phyloP scores from a whole-genome alignment of 2,888 invertebrate species.

The Atethmia centrago region DNA sequence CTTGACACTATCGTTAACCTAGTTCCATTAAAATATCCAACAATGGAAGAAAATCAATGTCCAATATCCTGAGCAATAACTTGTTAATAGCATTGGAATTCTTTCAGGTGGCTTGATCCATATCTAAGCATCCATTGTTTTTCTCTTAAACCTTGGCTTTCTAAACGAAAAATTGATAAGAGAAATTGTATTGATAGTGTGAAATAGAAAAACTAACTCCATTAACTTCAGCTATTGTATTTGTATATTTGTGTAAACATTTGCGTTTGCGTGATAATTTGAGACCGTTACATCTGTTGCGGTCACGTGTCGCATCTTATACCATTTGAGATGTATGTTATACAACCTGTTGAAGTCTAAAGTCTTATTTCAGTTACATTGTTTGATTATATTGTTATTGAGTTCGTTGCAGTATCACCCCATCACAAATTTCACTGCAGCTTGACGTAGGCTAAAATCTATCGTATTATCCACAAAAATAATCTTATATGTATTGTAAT shows the following conservation, averaged over 20 bases:
- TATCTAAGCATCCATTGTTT: slow-evolving; percentile 25
- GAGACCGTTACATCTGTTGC: slow-evolving; percentile 20
- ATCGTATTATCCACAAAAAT: neutral
- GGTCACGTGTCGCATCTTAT: slow-evolving; percentile 18
- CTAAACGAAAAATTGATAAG: slow-evolving; percentile 26
- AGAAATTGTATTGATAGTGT: slow-evolving; percentile 17
- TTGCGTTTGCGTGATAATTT: slow-evolving; percentile 40
- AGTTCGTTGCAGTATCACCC: neutral
- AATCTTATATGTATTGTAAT: no score
- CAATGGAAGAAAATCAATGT: neutral
- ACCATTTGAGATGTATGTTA: neutral
- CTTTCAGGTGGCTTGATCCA: neutral
- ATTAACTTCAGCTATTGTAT: slow-evolving; percentile 32
- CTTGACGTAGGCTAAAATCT: neutral
- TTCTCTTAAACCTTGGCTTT: slow-evolving; percentile 10
- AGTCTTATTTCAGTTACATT: neutral
- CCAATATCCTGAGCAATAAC: neutral
- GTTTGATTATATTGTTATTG: neutral
- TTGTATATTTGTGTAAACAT: slow-evolving; percentile 16
- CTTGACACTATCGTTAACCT: slow-evolving; percentile 7
- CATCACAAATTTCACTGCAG: neutral
- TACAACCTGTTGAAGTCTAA: neutral
- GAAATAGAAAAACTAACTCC: slow-evolving; percentile 40
- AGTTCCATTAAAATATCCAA: neutral
- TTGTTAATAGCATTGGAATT: neutral